Base-by-base conservation (phyloP, 1,140 invertebrate species). In the Agraylea sexmaculata region DNA sequence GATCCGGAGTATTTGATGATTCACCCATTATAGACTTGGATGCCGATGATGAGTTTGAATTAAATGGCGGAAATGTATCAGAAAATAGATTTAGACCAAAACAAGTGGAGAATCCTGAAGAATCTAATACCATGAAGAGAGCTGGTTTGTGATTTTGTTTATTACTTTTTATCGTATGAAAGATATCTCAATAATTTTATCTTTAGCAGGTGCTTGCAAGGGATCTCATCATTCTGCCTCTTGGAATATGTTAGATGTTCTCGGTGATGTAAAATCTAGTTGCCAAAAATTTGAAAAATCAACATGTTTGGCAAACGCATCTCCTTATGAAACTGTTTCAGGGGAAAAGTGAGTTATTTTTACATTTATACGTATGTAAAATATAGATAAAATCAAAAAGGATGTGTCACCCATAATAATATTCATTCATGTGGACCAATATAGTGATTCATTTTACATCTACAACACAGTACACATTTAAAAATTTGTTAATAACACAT, bases 171-270 rank as follows among this genome's bases (percentile, higher is more conserved):
- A n/a, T n/a, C n/a, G n/a, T n/a, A n/a, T n/a, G n/a, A n/a, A n/a
- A n/a, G n/a, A n/a, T n/a, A n/a, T n/a, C n/a, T n/a, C n/a, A n/a
- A n/a, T n/a, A n/a, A n/a, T n/a, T n/a, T n/a, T n/a, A n/a, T n/a
- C n/a, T n/a, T n/a, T n/a, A n/a, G n/a, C 21, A 42, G 37, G 17
- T 48, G 39, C 35, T 27, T 42, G 2, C 28, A 17, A 33, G 3
- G 30, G 11, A 27, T 39, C 32, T 29, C 42, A 44, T 30, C 37
- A 25, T 19, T 29, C 16, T 18, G 19, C 33, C 4, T 65, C 65
- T 6, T 77, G 73, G 74, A 70, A 76, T 55, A 70, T 76, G 41
- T 71, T 75, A 59, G 73, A 77, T 47, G 71, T 78, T 25, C 73
- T 77, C 68, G 75, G 74, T 57, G 75, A 75, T 40, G 70, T 74